Percentiles rank a stretch among this genome's conserved stretches.
phyloP scores from a whole-genome alignment of 1,140 invertebrate species.

The Stegodyphus mimosarum region DNA sequence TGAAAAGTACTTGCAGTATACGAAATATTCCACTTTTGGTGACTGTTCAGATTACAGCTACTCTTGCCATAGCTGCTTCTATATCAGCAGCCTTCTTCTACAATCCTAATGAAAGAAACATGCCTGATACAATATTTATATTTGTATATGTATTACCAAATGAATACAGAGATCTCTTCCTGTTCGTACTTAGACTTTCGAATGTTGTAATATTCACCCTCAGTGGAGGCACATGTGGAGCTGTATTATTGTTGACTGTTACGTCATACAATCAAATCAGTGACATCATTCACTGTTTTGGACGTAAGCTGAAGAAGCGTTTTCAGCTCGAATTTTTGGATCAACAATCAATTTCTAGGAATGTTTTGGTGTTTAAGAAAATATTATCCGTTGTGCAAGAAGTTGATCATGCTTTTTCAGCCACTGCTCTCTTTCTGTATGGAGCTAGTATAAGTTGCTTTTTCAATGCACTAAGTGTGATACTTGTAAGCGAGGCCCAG shows the following conservation, averaged over 20 bases:
- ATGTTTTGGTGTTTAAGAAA: conserved; percentile 10
- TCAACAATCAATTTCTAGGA: conserved; percentile 2
- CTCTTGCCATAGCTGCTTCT: not conserved
- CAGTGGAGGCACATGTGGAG: not conserved
- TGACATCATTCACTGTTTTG: not conserved
- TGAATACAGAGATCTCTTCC: not conserved
- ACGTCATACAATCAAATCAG: conserved; percentile 4
- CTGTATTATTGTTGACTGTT: not conserved
- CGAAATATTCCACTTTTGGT: not conserved
- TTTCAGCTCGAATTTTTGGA: not conserved
- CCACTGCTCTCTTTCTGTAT: conserved; percentile 8
- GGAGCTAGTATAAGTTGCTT: conserved; percentile 13
- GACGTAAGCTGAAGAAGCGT: not conserved
- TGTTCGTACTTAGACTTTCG: not conserved
- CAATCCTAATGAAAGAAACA: not conserved
- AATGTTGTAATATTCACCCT: not conserved
- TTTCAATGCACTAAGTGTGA: conserved; percentile 4
- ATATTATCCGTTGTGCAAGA: not conserved
- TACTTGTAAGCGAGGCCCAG: not conserved
- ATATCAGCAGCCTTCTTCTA: not conserved
- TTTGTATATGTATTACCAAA: not conserved
- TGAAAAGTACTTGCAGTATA: not conserved
- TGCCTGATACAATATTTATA: not conserved
- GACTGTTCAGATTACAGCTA: not conserved
- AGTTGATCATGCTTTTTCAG: conserved; percentile 1